phyloP scores from a whole-genome alignment of 2,797 vertebrate genomes.

The Luscinia megarhynchos region DNA sequence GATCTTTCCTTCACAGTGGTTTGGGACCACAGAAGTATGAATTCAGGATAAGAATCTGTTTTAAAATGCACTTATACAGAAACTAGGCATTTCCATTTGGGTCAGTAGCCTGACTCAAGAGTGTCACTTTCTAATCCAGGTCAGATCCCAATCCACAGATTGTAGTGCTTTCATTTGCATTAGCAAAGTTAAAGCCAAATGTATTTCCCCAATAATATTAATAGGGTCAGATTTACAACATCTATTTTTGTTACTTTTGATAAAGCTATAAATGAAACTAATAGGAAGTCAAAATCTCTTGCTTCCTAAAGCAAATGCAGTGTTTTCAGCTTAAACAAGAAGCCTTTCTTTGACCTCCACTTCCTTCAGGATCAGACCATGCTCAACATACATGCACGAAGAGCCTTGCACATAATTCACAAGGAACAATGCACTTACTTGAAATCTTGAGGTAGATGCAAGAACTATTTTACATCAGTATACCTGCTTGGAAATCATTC shows the following conservation, averaged over 20 bases:
- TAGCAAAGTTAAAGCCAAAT: neutral
- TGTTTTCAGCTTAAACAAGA: neutral
- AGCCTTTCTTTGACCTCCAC: neutral
- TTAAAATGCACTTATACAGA: neutral
- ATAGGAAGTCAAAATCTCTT: neutral
- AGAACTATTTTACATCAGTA: neutral
- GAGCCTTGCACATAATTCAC: neutral
- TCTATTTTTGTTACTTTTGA: neutral
- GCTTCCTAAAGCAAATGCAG: neutral
- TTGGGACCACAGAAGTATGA: neutral
- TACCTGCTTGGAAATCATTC: neutral
- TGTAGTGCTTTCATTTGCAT: neutral
- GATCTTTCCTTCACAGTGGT: neutral
- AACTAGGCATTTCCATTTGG: neutral
- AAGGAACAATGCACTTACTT: neutral
- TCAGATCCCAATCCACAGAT: neutral
- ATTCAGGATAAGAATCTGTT: neutral
- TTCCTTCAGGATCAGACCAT: neutral
- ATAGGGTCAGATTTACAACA: neutral
- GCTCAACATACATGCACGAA: neutral
- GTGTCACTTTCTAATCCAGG: neutral
- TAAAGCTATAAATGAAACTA: neutral
- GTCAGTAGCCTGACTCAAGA: neutral
- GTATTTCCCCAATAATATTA: neutral
- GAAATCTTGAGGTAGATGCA: neutral